These are phyloP conservation scores for Bostrychus sinensis DNA, from an alignment of 2,113 vertebrate species.

Conservation along the genomic window DNA sequence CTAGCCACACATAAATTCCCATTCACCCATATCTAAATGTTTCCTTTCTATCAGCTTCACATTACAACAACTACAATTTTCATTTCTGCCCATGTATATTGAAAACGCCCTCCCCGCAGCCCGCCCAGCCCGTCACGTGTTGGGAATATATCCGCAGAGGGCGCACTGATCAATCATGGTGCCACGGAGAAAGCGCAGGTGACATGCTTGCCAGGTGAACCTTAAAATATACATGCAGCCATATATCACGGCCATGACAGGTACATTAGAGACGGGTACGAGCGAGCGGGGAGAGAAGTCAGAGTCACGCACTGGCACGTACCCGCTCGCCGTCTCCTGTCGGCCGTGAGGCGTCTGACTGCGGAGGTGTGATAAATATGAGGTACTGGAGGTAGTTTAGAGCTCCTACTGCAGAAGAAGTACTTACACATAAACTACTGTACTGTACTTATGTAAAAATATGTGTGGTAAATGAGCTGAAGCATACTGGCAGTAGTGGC, in stretches of 20 bases:
- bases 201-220: constrained; percentile 76
- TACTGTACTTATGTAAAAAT: too few species aligned
- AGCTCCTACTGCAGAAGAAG: too few species aligned
- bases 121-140: constrained; percentile 13
- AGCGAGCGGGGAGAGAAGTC: constrained; percentile 41
- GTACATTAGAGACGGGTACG: constrained; percentile 68
- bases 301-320: constrained; percentile 51
- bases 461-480: too few species aligned
- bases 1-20: too few species aligned
- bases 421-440: too few species aligned
- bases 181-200: constrained; percentile 67
- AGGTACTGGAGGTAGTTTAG: too few species aligned
- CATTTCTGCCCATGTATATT: constrained; percentile 7
- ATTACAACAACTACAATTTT: constrained; percentile 62
- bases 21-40: too few species aligned
- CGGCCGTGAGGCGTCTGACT: constrained; percentile 41
- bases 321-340: constrained; percentile 61
- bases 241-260: constrained; percentile 77
- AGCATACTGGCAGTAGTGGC: too few species aligned
- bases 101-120: not conserved
- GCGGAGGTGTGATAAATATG: too few species aligned
- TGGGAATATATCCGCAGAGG: constrained; percentile 39
- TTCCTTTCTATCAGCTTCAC: constrained; percentile 59
- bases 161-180: constrained; percentile 73
- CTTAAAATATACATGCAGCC: constrained; percentile 78